Percentiles rank a stretch among this genome's conserved stretches.
These are phyloP conservation scores for Ceratotherium simum DNA, from an alignment of 2,113 vertebrate species.

Conservation along the genomic window DNA sequence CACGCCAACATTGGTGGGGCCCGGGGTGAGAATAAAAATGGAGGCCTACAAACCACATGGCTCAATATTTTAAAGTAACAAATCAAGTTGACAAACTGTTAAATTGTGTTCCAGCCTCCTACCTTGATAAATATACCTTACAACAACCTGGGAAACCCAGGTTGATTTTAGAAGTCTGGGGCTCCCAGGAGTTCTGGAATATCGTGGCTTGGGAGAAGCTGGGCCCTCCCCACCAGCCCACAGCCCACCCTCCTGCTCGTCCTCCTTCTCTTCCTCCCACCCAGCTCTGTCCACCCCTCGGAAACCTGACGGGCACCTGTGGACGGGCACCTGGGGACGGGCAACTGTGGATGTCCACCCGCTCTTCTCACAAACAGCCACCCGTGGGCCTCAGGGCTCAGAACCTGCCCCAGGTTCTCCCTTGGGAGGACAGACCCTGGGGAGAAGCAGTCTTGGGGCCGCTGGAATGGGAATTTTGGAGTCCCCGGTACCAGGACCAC, in stretches of 20 bases:
- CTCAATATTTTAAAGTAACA: neutral
- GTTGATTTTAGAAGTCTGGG: neutral
- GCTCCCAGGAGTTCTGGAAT: neutral
- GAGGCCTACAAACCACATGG: neutral
- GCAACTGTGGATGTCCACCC: accelerated
- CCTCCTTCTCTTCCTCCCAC: neutral
- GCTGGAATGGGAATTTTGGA: neutral
- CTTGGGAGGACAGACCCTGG: neutral
- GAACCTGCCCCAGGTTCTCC: accelerated
- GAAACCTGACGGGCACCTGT: neutral
- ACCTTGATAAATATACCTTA: neutral
- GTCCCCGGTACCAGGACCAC: neutral
- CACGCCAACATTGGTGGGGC: accelerated
- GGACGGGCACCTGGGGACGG: too few species aligned
- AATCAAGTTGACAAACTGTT: neutral
- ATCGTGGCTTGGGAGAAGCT: accelerated
- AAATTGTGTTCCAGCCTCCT: neutral
- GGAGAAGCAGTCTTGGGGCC: neutral
- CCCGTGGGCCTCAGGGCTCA: neutral
- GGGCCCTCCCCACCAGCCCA: neutral
- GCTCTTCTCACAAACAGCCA: neutral
- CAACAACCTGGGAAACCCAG: neutral
- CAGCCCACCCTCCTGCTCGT: accelerated
- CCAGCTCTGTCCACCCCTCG: neutral
- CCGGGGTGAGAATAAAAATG: accelerated